Base-by-base conservation (phyloP, 1,140 invertebrate genomes). In the Drosophila arawakana region DNA sequence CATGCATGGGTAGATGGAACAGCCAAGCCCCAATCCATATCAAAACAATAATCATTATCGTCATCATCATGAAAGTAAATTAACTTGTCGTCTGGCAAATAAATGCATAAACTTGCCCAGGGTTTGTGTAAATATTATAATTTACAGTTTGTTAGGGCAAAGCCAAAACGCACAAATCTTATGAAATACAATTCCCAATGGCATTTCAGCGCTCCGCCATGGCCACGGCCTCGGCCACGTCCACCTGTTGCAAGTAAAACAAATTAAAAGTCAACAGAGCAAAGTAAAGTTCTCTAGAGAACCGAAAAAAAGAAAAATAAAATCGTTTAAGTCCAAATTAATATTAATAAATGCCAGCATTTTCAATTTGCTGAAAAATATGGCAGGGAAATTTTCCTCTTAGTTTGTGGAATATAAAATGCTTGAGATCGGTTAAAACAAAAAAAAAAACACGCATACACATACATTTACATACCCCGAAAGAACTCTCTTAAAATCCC, bases 191-290 rank as follows among this genome's bases (percentile, higher is more conserved):
- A 86, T 76, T 82, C 72, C 82, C 73, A 39, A 60, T 50, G 37
- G 66, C 41, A 71, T 25, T 52, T 37, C 9, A 3, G 25, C 13
- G 7, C 25, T 13, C 35, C 30, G 11, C 0, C 3, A 30, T 2
- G 6, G 25, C 25, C 18, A 21, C 18, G 18, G 1, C 18, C 18
- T 21, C 18, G 18, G 1, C 79, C 65, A 54, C 8, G 39, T 52
- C 58, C 61, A 81, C 84, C 83, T 80, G 84, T 75, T 76, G 46
- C 71, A 52, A 59, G 55, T 35, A 73, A 58, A 54, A 77, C 73
- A 88, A 88, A 88, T 88, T 88, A 88, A 88, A 89, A 88, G 80
- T 89, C 83, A 88, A 88, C 83, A 88, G 62, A 55, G 68, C 67
- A 63, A 59, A 70, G 43, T 57, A 72, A 63, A 55, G 30, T 34